A percentile compares a stretch with the other conserved stretches of the same genome.
phyloP scores from a whole-genome alignment of 2,888 invertebrate species.

The Scaptodrosophila latifasciaeformis region DNA sequence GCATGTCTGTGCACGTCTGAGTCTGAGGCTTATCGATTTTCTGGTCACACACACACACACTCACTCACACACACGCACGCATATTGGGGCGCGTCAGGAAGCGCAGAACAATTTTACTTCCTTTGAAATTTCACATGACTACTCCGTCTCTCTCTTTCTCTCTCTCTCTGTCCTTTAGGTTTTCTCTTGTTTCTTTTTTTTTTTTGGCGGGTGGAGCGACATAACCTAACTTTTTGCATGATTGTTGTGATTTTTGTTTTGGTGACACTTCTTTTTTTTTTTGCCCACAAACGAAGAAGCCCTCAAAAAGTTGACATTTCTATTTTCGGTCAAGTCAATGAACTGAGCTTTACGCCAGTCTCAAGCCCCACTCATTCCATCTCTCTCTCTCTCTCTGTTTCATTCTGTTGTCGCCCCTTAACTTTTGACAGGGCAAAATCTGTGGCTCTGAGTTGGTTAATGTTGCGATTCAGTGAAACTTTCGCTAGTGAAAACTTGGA shows the following conservation, averaged over 20 bases:
- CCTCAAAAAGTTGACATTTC: not conserved
- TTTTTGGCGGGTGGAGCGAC: no score
- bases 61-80: no score
- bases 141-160: not conserved
- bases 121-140: not conserved
- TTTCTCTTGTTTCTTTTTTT: not conserved
- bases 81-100: slow-evolving; percentile 33
- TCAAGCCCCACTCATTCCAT: no score
- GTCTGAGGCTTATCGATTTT: slow-evolving; percentile 71
- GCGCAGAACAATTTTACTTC: slow-evolving; percentile 12
- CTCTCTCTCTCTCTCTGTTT: no score
- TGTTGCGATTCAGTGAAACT: slow-evolving; percentile 9
- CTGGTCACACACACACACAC: no score
- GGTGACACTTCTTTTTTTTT: no score
- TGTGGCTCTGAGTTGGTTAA: no score
- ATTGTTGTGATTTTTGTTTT: no score
- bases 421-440: no score
- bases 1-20: slow-evolving; percentile 20
- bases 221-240: no score
- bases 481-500: slow-evolving; percentile 8
- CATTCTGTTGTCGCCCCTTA: no score
- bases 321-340: not conserved
- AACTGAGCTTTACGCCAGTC: not conserved
- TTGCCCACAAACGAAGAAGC: no score
- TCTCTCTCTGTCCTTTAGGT: not conserved